Evolutionary conservation across 2,113 vertebrate genomes (phyloP).

Genomic region (Saccopteryx bilineata): DNA sequence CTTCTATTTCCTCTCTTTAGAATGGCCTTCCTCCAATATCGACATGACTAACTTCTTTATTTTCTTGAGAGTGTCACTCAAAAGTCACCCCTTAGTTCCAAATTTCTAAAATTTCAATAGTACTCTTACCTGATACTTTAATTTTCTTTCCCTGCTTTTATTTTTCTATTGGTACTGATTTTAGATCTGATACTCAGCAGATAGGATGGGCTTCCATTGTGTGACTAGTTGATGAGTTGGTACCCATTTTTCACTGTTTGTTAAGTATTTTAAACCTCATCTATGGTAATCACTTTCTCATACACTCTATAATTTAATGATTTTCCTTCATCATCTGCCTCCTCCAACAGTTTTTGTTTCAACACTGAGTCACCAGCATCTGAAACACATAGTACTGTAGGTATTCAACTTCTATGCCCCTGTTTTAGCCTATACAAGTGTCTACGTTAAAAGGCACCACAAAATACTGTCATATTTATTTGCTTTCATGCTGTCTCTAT

Average conservation of each 20-base stretch:
- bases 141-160: neutral
- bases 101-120: constrained; percentile 12
- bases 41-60: neutral
- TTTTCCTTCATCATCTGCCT: neutral
- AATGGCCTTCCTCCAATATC: neutral
- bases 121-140: neutral
- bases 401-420: fast-evolving
- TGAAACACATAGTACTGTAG: neutral
- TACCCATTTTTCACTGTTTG: neutral
- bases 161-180: neutral
- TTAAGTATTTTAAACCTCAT: neutral
- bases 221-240: neutral
- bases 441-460: neutral
- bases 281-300: neutral
- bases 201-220: neutral
- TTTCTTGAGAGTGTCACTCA: neutral
- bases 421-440: neutral
- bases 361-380: neutral
- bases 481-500: neutral
- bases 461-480: neutral
- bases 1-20: neutral
- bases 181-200: neutral
- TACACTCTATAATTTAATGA: no score
- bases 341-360: neutral
- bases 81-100: neutral